Evolutionary conservation across 2,113 vertebrate genomes (phyloP), one percentile per base, ranked within the genome.

Genomic region (Artemisiospiza belli): DNA sequence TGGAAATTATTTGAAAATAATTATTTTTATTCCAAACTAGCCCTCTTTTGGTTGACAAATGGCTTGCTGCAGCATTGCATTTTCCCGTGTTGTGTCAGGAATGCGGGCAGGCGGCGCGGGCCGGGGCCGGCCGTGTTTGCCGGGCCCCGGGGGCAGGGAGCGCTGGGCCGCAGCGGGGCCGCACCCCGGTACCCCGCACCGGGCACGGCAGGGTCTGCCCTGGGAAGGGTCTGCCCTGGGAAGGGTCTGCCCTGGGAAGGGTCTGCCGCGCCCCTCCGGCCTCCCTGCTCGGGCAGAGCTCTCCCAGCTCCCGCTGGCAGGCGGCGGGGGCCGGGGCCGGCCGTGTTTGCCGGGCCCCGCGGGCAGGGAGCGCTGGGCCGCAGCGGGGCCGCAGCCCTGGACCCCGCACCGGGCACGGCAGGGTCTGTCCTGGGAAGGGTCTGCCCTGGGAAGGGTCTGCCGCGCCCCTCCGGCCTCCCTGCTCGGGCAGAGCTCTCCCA

Each of bases 1-100:
- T 7, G 20, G 37, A 62, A 72, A 47, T 28, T 17, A 46, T 44
- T 31, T 18, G 35, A 74, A 76, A n/a, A 49, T 1, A 44, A 67
- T 21, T 30, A 9, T 62, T 69, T 94, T 73, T 54, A 58, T 51
- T 67, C 8, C 7, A 15, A 7, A 47, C 27, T 4, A 43, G 10
- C 3, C 2, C 13, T 28, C 30, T 73, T 69, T n/a, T 6, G 4
- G n/a, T 19, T 28, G 22, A 68, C 52, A 66, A 77, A 11, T 2
- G 43, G 8, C 77, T 63, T 1, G 6, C 15, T 0, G 3, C 25
- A 9, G 13, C 0, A 2, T 2, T 39, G 5, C 5, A 0, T 13
- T 85, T 69, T 25, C n/a, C 31, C 27, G 17, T 59, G 67, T 81
- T 81, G 55, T 74, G 59, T 68, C 24, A 8, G 59, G 30, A 64